Evolutionary conservation across 2,797 vertebrate species (phyloP).

Genomic region (Notolabrus celidotus): DNA sequence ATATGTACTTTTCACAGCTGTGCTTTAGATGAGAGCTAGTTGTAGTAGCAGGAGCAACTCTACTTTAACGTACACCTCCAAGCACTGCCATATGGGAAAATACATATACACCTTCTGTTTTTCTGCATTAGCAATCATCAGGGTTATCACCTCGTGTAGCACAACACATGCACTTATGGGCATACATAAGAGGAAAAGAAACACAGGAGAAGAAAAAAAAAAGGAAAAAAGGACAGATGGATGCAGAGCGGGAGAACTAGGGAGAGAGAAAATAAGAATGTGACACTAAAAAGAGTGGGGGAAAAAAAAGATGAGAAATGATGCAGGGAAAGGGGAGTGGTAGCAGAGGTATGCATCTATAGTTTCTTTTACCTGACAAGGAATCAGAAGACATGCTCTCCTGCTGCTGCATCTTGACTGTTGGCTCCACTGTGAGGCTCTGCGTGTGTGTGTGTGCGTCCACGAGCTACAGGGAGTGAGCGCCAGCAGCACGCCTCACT

Average conservation of each 20-base stretch:
- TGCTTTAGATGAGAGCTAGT: conserved; percentile 41
- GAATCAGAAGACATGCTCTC: conserved; percentile 78
- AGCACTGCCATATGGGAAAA: conserved; percentile 55
- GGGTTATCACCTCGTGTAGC: conserved; percentile 23
- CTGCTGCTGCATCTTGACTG: conserved; percentile 81
- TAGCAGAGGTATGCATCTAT: conserved; percentile 22
- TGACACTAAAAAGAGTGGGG: conserved; percentile 17
- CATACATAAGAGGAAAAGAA: no score
- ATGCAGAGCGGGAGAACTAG: conserved; percentile 14
- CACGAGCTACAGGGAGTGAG: conserved; percentile 59
- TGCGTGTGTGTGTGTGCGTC: conserved; percentile 49
- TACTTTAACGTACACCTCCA: conserved; percentile 43
- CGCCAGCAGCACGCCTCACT: conserved; percentile 68
- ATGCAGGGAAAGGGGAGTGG: conserved; percentile 19
- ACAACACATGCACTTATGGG: conserved; percentile 26
- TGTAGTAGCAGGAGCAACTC: conserved; percentile 53
- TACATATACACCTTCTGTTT: conserved; percentile 18
- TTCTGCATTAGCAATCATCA: conserved; percentile 27
- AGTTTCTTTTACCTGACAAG: conserved; percentile 80
- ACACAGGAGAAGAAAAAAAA: not conserved
- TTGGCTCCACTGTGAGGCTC: conserved; percentile 57
- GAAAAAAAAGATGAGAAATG: conserved; percentile 13
- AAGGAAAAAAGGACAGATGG: conserved; percentile 28
- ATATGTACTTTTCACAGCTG: conserved; percentile 61
- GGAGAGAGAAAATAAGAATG: conserved; percentile 36